phyloP scores from a whole-genome alignment of 2,113 vertebrate species.

The Hydrolagus affinis region DNA sequence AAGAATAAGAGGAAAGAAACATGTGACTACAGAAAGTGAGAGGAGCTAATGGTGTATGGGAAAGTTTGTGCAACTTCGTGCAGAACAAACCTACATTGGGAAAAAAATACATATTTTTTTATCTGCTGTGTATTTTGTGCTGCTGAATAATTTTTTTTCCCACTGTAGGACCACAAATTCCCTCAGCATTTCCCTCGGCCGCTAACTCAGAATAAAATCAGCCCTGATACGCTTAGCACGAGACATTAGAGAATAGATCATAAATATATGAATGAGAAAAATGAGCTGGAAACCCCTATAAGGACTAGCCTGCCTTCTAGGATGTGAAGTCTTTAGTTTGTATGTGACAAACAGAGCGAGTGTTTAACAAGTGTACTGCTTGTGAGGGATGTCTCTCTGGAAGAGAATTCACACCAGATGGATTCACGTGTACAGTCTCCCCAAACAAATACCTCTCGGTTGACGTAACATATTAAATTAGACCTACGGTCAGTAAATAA shows the following conservation, averaged over 20 bases:
- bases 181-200: slow-evolving; percentile 14
- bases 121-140: not conserved
- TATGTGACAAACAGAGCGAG: not conserved
- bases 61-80: too few species aligned
- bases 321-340: not conserved
- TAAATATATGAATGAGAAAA: slow-evolving; percentile 23
- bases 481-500: not conserved
- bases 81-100: not conserved
- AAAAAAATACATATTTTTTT: not conserved
- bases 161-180: not conserved
- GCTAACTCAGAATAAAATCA: slow-evolving; percentile 23
- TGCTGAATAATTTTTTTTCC: not conserved
- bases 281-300: not conserved
- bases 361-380: not conserved
- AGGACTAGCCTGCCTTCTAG: not conserved
- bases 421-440: not conserved
- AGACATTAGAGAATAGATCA: slow-evolving; percentile 25
- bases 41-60: too few species aligned
- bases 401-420: not conserved
- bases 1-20: too few species aligned
- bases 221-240: not conserved
- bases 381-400: not conserved
- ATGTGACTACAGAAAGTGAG: not conserved
- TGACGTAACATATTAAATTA: not conserved
- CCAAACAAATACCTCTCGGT: not conserved